Base-by-base conservation (phyloP, 2,797 vertebrate species). In the Sebastes itinus region DNA sequence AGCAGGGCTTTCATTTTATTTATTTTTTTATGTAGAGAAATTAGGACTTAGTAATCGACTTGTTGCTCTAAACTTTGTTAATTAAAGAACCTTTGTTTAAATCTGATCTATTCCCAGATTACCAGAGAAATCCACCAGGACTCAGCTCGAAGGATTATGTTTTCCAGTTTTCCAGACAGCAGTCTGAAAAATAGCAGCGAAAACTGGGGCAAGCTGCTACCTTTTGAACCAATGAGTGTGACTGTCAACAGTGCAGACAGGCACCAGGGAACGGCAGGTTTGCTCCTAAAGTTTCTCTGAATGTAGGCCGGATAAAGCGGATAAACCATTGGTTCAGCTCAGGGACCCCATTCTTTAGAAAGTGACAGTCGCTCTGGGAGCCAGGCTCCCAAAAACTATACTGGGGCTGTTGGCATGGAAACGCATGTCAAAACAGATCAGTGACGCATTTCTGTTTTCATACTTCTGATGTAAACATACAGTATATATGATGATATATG, bases 121-220 rank as follows among this genome's bases (percentile, higher is more conserved):
- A 30, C 46, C 16, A 30, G n/a, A 63, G 23, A 78, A 78, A 78
- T 82, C 69, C 58, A 80, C 32, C 0, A 30, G 55, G 72, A 69
- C 33, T 56, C 54, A 56, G 68, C 42, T 77, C 62, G 46, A 55
- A 65, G 69, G 79, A 90, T 82, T 76, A 54, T 71, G 16, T 77
- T 82, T 74, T 81, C 56, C 67, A 70, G 28, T 82, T 70, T 88
- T 78, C 75, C 78, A 74, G 66, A 81, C 55, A 61, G 56, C 82
- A 60, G 72, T 72, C 8, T 81, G 78, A 74, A 80, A 88, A 81
- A 75, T 72, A 83, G 65, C 75, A 78, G 67, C 73, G 33, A 72
- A 69, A 89, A 83, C 65, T 90, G 74, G 87, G 88, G 23, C 88
- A 91, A 62, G 65, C 54, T 65, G 62, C 63, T 72, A 76, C 67